These are phyloP conservation scores for Tetrax tetrax DNA, from an alignment of 2,113 vertebrate species.

Conservation along the genomic window DNA sequence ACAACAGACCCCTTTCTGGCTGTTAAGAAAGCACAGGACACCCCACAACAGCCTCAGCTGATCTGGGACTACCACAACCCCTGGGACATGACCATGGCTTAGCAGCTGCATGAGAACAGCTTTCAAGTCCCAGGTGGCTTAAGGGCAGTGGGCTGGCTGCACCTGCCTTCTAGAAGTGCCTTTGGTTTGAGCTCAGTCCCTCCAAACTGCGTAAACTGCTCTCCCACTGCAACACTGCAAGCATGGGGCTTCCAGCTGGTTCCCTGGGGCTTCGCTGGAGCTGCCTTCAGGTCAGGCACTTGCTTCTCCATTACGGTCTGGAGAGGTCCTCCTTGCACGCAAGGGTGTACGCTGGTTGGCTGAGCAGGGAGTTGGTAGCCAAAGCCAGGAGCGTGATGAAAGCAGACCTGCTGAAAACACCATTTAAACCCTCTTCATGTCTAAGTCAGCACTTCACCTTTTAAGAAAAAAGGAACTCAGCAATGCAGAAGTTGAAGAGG, in stretches of 20 bases:
- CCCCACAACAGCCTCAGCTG: background rate
- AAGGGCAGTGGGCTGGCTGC: background rate
- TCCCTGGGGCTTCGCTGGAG: background rate
- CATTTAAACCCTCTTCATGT: background rate
- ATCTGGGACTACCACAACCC: background rate
- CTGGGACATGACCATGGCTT: background rate
- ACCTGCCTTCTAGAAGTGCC: background rate
- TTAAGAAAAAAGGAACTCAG: background rate
- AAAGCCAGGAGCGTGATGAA: background rate
- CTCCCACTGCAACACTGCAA: background rate
- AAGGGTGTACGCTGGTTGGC: accelerated
- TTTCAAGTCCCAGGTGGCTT: background rate
- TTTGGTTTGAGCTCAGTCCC: background rate
- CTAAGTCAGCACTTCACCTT: background rate
- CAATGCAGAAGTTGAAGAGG: background rate
- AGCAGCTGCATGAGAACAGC: background rate
- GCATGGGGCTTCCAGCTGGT: background rate
- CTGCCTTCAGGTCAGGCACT: background rate
- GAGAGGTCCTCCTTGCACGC: background rate
- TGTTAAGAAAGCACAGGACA: background rate
- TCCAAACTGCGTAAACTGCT: background rate
- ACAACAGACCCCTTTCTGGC: background rate
- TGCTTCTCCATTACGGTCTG: background rate
- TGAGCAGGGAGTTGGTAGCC: background rate
- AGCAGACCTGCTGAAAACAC: background rate